Evolutionary conservation across 2,797 vertebrate genomes (phyloP).

Genomic region (Xiphorhynchus erythropygius): DNA sequence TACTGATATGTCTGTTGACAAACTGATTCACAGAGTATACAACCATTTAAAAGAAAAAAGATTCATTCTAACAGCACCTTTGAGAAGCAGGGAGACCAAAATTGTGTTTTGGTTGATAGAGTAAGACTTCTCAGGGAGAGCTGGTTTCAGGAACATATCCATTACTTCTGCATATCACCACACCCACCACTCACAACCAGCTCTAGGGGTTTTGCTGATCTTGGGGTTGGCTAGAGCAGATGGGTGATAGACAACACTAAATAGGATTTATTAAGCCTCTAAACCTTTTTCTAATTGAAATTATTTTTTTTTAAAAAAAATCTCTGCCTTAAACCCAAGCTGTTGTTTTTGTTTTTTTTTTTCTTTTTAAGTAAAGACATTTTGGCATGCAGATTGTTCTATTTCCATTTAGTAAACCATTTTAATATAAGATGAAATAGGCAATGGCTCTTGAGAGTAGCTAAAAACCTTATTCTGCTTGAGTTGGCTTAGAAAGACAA

Average conservation of each 20-base stretch:
- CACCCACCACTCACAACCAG: accelerated
- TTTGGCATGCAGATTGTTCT: neutral
- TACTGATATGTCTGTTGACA: neutral
- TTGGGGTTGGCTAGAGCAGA: neutral
- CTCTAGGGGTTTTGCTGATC: neutral
- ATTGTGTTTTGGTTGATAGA: neutral
- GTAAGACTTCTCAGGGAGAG: neutral
- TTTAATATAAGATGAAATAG: neutral
- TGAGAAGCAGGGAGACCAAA: neutral
- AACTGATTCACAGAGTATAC: neutral
- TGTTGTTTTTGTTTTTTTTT: accelerated
- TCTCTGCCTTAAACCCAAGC: neutral
- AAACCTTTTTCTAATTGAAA: neutral
- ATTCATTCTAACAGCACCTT: neutral
- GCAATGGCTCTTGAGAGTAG: neutral
- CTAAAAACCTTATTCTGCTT: neutral
- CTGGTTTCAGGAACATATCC: too few relatives aligned
- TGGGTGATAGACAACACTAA: neutral
- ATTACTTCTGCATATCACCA: neutral
- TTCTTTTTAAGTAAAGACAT: neutral
- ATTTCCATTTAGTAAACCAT: neutral
- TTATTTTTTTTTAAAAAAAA: too few relatives aligned
- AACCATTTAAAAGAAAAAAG: neutral
- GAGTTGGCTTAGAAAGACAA: neutral
- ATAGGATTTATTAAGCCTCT: neutral